Evolutionary conservation across 2,797 vertebrate species (phyloP), one percentile per base, ranked within the genome.

Genomic region (Rhinophrynus dorsalis): DNA sequence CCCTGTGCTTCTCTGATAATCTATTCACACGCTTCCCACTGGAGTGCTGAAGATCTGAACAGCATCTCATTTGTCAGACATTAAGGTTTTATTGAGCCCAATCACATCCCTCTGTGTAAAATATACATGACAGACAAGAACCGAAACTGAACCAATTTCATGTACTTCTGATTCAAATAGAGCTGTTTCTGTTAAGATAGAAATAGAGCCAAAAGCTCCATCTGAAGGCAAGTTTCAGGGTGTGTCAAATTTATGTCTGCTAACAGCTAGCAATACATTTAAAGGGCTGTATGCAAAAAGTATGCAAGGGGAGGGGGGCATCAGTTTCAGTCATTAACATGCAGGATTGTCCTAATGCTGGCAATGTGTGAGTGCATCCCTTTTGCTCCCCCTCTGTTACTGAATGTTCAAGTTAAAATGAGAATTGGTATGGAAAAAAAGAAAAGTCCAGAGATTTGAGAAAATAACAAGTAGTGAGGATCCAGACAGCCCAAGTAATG

Each of bases 21-120:
- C 67, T 71, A 80, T 78, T 80, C 57, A 23, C 24, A 50, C 55
- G 6, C 68, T 56, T 17, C 42, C 48, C 13, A 1, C 50, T 13
- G 75, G 75, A 75, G 62, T 67, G 17, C 75, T 48, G 35, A 33
- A 66, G 67, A 74, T 67, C 4, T 0, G 11, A 50, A 62, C 55
- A 72, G 69, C 72, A 74, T 40, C 44, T 51, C 58, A 11, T 32
- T 61, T 65, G 65, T 72, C 55, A 27, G 17, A 59, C 18, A 24
- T 24, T 66, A 32, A 33, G 18, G 65, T 21, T 2, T 24, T 21
- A 44, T 56, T 37, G 62, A 62, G 30, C 17, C 8, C 2, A 8
- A 11, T 0, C 12, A 37, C 7, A 57, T 57, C 18, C 58, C 62
- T 58, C 45, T 56, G 67, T 68, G 50, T 67, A 38, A 74, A 67